Percentiles rank a stretch among this genome's conserved stretches.
These are phyloP conservation scores for Panthera tigris DNA, from an alignment of 2,113 vertebrate species.

Conservation along the genomic window DNA sequence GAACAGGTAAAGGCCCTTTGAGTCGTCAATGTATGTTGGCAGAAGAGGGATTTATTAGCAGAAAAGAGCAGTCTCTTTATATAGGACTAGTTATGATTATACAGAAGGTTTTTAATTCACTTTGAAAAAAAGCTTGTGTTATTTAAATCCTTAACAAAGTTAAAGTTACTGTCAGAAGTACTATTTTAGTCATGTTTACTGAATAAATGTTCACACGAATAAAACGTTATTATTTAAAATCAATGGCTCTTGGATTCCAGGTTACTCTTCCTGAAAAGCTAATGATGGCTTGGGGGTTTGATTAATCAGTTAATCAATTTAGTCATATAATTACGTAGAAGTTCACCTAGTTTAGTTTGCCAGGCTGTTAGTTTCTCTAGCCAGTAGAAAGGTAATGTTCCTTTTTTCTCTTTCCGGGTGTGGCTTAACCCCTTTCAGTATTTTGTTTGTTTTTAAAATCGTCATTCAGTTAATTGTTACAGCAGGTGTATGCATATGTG, in stretches of 20 bases:
- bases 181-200: background rate
- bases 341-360: background rate
- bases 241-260: background rate
- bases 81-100: background rate
- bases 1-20: constrained; percentile 86
- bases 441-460: background rate
- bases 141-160: background rate
- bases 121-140: background rate
- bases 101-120: background rate
- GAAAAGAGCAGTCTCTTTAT: background rate
- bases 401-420: background rate
- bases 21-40: too few species aligned
- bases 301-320: background rate
- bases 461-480: background rate
- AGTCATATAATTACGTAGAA: background rate
- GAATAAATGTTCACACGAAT: background rate
- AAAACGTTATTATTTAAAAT: background rate
- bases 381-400: background rate
- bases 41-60: background rate
- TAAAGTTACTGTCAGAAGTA: background rate
- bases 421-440: background rate
- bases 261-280: background rate
- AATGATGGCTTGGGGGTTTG: background rate
- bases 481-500: background rate
- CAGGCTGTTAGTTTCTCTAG: background rate